Conservation (phyloP, 2,113 vertebrate species). For the Pseudopipra pipra region DNA sequence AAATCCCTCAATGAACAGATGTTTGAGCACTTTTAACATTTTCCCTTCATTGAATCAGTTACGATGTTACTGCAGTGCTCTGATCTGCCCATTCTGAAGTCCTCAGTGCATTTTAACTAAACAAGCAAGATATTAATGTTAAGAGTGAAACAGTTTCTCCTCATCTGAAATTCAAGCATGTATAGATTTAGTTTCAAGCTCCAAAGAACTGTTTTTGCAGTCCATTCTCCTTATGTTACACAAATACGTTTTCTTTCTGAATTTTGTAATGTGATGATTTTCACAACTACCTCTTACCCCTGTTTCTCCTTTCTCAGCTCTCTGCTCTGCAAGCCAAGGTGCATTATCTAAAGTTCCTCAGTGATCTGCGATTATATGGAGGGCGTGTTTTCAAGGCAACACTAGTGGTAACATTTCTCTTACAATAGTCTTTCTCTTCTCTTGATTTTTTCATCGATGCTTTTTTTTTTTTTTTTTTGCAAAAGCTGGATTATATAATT, state of each 20-base stretch:
- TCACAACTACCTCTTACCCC: not conserved
- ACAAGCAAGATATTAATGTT: not conserved
- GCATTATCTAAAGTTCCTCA: slow-evolving; percentile 98
- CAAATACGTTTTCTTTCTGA: not conserved
- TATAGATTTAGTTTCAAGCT: slow-evolving; percentile 1
- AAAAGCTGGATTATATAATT: not conserved
- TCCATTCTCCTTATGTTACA: not conserved
- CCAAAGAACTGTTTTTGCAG: not conserved
- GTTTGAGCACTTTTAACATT: slow-evolving; percentile 19
- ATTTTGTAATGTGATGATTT: not conserved
- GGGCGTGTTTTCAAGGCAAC: slow-evolving; percentile 95
- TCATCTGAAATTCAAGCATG: not conserved
- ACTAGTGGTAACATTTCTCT: slow-evolving; percentile 82
- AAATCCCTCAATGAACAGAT: slow-evolving; percentile 13
- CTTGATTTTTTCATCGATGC: not conserved
- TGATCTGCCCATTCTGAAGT: not conserved
- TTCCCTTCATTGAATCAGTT: not conserved
- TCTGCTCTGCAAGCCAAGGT: slow-evolving; percentile 98
- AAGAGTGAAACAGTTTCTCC: not conserved
- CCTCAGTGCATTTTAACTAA: not conserved
- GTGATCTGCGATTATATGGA: slow-evolving; percentile 92
- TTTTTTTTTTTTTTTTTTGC: not conserved
- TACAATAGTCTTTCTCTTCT: not conserved
- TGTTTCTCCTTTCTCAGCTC: slow-evolving; percentile 77
- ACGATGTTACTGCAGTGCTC: not conserved